These are phyloP conservation scores for Hippotragus niger DNA, from an alignment of 2,113 vertebrate species.

Conservation along the genomic window DNA sequence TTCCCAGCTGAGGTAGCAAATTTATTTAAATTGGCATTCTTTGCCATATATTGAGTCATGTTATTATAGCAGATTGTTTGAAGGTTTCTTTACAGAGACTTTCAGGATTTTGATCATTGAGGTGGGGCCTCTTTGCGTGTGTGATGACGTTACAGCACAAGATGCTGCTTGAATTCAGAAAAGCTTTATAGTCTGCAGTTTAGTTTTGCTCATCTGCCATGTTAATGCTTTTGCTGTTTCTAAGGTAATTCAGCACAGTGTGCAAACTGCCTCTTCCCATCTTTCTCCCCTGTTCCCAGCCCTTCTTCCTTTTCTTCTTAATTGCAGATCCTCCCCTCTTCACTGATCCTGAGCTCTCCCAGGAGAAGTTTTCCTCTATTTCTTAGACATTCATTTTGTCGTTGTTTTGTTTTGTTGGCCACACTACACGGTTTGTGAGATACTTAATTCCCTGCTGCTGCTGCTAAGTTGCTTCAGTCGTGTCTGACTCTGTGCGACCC, in stretches of 20 bases:
- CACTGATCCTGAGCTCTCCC: neutral
- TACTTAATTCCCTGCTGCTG: neutral
- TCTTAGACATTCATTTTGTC: neutral
- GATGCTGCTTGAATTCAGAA: neutral
- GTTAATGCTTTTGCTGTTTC: neutral
- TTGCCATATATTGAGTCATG: neutral
- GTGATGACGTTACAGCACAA: neutral
- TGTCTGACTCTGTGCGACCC: too few species aligned
- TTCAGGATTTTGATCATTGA: neutral
- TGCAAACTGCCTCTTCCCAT: neutral
- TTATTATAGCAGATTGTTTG: neutral
- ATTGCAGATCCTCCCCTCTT: neutral
- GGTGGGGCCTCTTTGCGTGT: neutral
- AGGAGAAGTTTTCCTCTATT: neutral
- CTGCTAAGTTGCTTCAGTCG: too few species aligned
- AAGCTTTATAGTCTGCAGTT: neutral
- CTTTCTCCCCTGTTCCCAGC: neutral
- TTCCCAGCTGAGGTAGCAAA: neutral
- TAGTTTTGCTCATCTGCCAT: neutral
- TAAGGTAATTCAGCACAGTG: neutral
- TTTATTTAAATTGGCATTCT: neutral
- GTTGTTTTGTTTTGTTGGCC: neutral
- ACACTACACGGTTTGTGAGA: neutral
- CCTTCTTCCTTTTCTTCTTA: neutral
- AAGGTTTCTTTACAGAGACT: neutral